A percentile compares a stretch with the other conserved stretches of the same genome.
Conservation (phyloP, 2,888 invertebrate genomes). For the Catocala sponsa region DNA sequence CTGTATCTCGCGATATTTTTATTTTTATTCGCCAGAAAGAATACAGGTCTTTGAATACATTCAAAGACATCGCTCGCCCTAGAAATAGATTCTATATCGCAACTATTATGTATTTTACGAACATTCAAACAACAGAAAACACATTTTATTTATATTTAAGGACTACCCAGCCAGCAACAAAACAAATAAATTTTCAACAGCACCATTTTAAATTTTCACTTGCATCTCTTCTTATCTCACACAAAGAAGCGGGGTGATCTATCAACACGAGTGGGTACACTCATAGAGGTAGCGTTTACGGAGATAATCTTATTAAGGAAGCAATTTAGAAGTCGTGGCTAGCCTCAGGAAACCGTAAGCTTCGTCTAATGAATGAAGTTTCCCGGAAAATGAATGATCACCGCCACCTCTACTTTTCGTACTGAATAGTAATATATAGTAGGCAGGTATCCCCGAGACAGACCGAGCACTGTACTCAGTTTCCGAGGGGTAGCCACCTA, state of each 20-base stretch:
- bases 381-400: conserved; percentile 42
- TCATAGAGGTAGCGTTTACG: conserved; percentile 17
- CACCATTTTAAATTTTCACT: conserved; percentile 1
- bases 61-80: no score
- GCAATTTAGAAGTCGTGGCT: conserved; percentile 34
- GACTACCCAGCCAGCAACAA: neutral
- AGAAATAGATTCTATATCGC: no score
- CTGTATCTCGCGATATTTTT: no score
- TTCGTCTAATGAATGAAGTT: conserved; percentile 47
- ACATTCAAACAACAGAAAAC: no score
- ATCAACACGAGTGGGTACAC: conserved; percentile 3
- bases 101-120: no score
- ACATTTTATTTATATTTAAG: no score
- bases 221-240: neutral
- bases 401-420: neutral
- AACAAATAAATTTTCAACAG: neutral
- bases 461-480: no score
- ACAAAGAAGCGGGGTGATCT: neutral
- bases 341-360: conserved; percentile 30
- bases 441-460: no score
- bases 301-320: conserved; percentile 44
- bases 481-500: no score
- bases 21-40: no score
- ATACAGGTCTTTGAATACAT: no score
- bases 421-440: no score